Base-by-base conservation (phyloP, 2,113 vertebrate genomes). In the Gymnorhina tibicen region DNA sequence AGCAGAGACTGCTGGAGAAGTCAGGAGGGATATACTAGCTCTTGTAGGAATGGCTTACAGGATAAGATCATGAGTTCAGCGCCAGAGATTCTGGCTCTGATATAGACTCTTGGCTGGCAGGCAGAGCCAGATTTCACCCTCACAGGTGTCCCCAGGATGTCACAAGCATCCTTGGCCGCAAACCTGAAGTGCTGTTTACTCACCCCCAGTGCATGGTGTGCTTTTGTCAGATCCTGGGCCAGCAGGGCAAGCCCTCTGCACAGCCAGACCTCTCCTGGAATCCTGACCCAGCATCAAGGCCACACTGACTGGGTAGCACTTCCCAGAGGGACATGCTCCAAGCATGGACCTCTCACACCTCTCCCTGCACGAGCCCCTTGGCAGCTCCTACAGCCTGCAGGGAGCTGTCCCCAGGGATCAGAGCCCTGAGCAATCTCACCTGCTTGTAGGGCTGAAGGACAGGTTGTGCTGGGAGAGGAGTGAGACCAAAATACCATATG, bases 191-290 rank as follows among this genome's bases (percentile, higher is more conserved):
- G 26, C 47, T 5, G 50, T 35, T 88, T 60, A 49, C 62, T 58
- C 56, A 44, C 28, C 42, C 35, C 10, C 15, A 32, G 9, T 0
- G 1, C 0, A 0, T 15, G 18, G 52, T 39, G 21, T 0, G 2
- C 47, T 75, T 70, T 24, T 0, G 1, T 66, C 75, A 53, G 16
- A 78, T 69, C 26, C 42, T 0, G 6, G 42, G 56, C 60, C 55
- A 62, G 37, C 32, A 74, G 13, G 33, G 14, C 20, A 30, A 68
- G 13, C 3, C 4, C 11, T 33, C 13, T 26, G 35, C 78, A 78
- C 35, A 46, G 44, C 37, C 37, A 24, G 69, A 64, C 16, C 18
- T 52, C 49, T 82, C 47, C 52, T 17, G 75, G 27, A 81, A 66
- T 12, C 52, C 53, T 46, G 32, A 82, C 33, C 47, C 19, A 33